A percentile compares a stretch with the other conserved stretches of the same genome.
Evolutionary conservation across 2,888 invertebrate genomes (phyloP).

Genomic region (Mimas tiliae): DNA sequence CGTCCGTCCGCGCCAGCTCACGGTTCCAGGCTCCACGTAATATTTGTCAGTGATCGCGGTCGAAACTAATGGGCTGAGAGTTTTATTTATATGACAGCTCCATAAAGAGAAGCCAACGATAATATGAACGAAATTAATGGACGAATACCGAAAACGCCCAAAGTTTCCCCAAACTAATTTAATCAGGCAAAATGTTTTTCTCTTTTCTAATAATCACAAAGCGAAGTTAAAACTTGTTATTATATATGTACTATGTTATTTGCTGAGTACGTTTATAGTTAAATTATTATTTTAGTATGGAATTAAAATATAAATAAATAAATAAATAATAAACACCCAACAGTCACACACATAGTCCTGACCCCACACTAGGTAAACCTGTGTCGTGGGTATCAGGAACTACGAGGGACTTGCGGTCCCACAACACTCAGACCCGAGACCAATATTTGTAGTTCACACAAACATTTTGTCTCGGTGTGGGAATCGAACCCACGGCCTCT

Average conservation of each 20-base stretch:
- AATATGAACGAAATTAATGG: constrained; percentile 70
- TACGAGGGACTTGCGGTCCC: too few species aligned
- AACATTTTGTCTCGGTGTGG: too few species aligned
- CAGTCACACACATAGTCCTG: too few species aligned
- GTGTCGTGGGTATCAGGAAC: too few species aligned
- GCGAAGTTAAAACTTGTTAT: constrained; percentile 9
- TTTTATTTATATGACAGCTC: constrained; percentile 74
- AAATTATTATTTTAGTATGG: background rate
- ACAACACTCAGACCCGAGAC: too few species aligned
- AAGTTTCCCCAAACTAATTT: constrained; percentile 34
- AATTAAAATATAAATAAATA: too few species aligned
- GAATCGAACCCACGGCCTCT: too few species aligned
- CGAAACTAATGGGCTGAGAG: constrained; percentile 65
- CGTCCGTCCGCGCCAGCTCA: constrained; percentile 52
- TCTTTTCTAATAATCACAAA: constrained; percentile 37
- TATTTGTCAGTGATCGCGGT: constrained; percentile 59
- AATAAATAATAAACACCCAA: too few species aligned
- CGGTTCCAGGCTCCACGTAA: constrained; percentile 59
- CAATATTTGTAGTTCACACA: too few species aligned
- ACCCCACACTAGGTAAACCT: too few species aligned
- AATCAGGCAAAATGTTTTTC: constrained; percentile 46
- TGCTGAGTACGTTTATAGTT: background rate
- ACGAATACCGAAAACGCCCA: constrained; percentile 45
- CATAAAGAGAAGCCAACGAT: constrained; percentile 64
- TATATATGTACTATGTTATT: background rate